Evolutionary conservation across 2,113 vertebrate genomes (phyloP), one percentile per base, ranked within the genome.

Genomic region (Anguilla rostrata): DNA sequence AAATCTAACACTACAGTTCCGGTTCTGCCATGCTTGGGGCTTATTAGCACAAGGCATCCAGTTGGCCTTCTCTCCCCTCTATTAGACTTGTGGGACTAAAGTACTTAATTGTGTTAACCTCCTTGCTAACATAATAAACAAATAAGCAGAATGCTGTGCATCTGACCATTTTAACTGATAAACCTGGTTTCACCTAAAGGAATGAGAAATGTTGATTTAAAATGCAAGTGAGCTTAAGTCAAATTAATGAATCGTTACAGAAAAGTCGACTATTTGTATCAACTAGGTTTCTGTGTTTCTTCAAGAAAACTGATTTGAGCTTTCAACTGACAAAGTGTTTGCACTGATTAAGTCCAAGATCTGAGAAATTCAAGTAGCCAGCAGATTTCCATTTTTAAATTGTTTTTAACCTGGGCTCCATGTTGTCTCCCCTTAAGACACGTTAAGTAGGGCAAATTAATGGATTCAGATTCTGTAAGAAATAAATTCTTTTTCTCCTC

Each of bases 271-370:
- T 6, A 20, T 39, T 29, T 63, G 22, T 81, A 14, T 8, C 2
- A 46, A 46, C 43, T 46, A 39, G 14, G 57, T 84, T 84, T 84
- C 78, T 84, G 80, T 87, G 43, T 82, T n/a, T 46, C 40, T 26
- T 82, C 14, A 53, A 53, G 49, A 53, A 53, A 53, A 53, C 8
- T 53, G 8, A 53, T 12, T 53, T 53, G 8, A 53, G 49, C 11
- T 53, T 53, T 12, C 49, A 53, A 11, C 11, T 9, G 49, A 53
- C 49, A 53, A 11, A 53, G 12, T 53, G 12, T 53, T 9, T 53
- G 49, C 11, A 14, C 49, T 53, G 7, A 14, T 53, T 53, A 53
- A 46, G 49, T 53, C 49, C 49, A 53, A 53, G 49, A 53, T 53
- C 49, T 53, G 9, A 53, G 49, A 53, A 53, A 53, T 2, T 53